Conservation (phyloP, 1,140 invertebrate genomes). For the Penaeus vannamei region DNA sequence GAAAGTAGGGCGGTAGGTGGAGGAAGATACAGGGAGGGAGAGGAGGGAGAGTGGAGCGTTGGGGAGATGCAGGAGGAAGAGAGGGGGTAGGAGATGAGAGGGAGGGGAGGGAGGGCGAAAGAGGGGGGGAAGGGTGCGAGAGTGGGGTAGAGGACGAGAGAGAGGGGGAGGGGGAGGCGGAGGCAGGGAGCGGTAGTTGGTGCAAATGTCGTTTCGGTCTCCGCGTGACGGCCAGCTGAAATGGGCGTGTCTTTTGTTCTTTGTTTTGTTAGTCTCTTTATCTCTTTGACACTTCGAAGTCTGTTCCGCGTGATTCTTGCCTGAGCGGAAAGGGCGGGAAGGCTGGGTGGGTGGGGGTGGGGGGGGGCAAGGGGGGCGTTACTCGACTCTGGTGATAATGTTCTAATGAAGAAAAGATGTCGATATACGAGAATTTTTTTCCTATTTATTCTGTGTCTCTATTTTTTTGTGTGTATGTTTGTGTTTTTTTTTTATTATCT, state of each 20-base stretch:
- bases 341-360: not conserved
- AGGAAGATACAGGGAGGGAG: not conserved
- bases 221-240: not conserved
- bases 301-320: not conserved
- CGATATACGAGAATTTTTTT: too few relatives aligned
- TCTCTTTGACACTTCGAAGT: not conserved
- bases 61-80: not conserved
- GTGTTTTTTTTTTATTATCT: not conserved
- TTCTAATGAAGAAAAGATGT: not conserved
- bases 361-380: not conserved
- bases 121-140: not conserved
- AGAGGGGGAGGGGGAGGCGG: not conserved
- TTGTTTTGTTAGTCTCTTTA: not conserved
- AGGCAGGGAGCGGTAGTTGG: not conserved
- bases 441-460: too few relatives aligned
- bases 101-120: not conserved
- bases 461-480: too few relatives aligned
- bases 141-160: constrained; percentile 12
- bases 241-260: not conserved
- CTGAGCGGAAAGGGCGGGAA: not conserved
- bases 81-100: too few relatives aligned
- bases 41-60: not conserved
- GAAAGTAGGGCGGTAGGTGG: not conserved
- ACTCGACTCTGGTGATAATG: constrained; percentile 26
- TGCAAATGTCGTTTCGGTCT: not conserved